Evolutionary conservation across 2,888 invertebrate species (phyloP), one percentile per base, ranked within the genome.

Genomic region (Acheta domesticus): DNA sequence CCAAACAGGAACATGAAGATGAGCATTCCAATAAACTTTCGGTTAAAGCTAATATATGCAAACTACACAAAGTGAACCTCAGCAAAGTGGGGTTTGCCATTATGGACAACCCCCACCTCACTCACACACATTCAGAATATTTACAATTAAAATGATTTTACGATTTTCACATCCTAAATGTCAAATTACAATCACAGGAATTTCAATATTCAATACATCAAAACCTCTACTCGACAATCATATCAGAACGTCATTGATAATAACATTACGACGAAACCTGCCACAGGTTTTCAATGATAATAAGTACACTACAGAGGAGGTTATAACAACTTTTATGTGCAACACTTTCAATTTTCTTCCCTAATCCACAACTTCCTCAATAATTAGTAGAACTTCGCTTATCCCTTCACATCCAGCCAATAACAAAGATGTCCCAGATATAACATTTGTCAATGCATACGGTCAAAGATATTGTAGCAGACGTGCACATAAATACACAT

Each of bases 1-100:
- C 91, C 83, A 94, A 88, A 87, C 94, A 94, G 85, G 89, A 89
- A 87, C 95, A 95, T 86, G 89, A 89, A 84, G 89, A 89, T 80
- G 93, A 93, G 85, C 94, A 94, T 85, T 88, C 88, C 85, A 88
- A 19, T n/a, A 62, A 62, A 62, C 62, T 62, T 62, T 62, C 62
- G 14, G 62, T 62, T 62, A 62, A n/a, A 14, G 62, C 62, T n/a
- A 62, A n/a, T n/a, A 62, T 19, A 62, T 62, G 62, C 62, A 62
- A 62, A 62, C 62, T 62, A 62, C 62, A 62, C n/a, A 62, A 62
- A 62, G 62, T 62, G n/a, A 62, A 62, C 62, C 75, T 48, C 49
- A 14, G 48, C 50, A 75, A 75, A 76, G n/a, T 49, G 19, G 79
- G 62, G 62, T 49, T 79, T 79, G 79, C 79, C 79, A 79, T 79